Evolutionary conservation across 2,113 vertebrate species (phyloP).

Genomic region (Grammomys surdaster): DNA sequence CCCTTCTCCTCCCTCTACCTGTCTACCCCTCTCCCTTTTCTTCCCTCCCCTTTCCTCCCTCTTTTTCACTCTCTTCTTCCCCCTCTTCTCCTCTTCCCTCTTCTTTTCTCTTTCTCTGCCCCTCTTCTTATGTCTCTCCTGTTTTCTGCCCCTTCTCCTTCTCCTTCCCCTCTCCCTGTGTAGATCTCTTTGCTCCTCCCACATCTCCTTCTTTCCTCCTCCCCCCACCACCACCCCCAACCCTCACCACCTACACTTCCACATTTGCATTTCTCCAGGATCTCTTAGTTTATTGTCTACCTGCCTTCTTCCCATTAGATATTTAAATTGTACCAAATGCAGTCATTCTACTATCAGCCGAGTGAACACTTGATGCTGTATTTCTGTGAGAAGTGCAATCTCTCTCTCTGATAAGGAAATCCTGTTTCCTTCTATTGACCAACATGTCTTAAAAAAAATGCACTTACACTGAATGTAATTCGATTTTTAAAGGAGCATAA

Average conservation of each 20-base stretch:
- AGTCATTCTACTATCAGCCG: background rate
- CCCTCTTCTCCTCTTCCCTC: fast-evolving
- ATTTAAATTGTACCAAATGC: constrained; percentile 29
- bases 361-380: background rate
- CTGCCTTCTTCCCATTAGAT: background rate
- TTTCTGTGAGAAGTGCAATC: constrained; percentile 27
- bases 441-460: constrained; percentile 35
- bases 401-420: constrained; percentile 59
- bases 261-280: background rate
- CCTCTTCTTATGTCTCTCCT: too few species aligned
- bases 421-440: background rate
- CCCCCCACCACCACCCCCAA: too few species aligned
- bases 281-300: background rate
- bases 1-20: too few species aligned
- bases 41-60: too few species aligned
- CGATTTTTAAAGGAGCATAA: background rate
- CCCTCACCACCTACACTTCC: background rate
- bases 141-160: fast-evolving
- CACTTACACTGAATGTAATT: background rate
- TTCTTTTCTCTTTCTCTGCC: too few species aligned
- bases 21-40: background rate
- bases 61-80: too few species aligned
- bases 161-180: too few species aligned
- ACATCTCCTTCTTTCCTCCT: fast-evolving
- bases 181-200: fast-evolving